phyloP scores from a whole-genome alignment of 2,888 invertebrate genomes.

The Ennomos quercinarius region DNA sequence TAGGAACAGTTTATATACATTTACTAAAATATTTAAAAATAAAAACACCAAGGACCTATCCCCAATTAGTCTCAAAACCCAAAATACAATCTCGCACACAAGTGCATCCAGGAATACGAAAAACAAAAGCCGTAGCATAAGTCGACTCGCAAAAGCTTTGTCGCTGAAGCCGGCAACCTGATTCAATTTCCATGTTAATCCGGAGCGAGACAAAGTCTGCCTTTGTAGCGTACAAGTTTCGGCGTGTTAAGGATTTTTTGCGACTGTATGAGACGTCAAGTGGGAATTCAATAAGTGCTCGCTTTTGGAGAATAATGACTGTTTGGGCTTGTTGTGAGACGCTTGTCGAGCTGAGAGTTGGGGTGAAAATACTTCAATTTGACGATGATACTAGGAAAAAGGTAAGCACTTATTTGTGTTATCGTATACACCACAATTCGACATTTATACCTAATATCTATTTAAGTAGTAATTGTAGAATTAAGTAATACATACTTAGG shows the following conservation, averaged over 20 bases:
- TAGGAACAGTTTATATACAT: no score
- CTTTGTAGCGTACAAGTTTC: conserved; percentile 58
- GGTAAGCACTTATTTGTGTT: no score
- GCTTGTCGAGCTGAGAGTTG: conserved; percentile 12
- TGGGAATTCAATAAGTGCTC: conserved; percentile 37
- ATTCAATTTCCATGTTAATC: conserved; percentile 80
- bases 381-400: conserved; percentile 12
- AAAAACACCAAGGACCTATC: neutral
- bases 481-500: no score
- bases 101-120: conserved; percentile 17
- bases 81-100: conserved; percentile 14
- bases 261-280: conserved; percentile 40
- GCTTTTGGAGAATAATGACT: conserved; percentile 28
- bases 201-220: conserved; percentile 58
- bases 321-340: conserved; percentile 16
- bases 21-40: no score
- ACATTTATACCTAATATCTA: no score
- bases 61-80: conserved; percentile 23
- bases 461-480: no score
- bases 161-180: conserved; percentile 58
- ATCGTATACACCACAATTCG: no score
- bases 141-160: conserved; percentile 25
- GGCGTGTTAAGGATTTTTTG: conserved; percentile 50
- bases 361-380: conserved; percentile 14
- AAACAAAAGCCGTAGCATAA: conserved; percentile 20